These are phyloP conservation scores for Diceros bicornis DNA, from an alignment of 2,797 vertebrate species.

Conservation along the genomic window DNA sequence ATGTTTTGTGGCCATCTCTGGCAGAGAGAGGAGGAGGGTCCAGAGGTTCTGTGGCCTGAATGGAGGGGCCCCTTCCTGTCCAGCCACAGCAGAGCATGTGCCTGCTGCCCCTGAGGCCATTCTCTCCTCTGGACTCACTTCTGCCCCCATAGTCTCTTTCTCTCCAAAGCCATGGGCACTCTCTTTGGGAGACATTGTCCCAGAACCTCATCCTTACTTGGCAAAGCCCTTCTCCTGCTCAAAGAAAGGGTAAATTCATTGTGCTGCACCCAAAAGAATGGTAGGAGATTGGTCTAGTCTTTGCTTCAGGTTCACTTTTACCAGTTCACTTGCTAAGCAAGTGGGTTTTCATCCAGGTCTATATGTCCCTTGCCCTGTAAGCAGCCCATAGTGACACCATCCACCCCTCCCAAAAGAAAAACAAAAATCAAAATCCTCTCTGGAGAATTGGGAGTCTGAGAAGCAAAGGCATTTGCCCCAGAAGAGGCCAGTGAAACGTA, in stretches of 20 bases:
- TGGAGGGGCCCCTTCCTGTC: background rate
- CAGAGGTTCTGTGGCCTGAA: background rate
- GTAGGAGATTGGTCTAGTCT: background rate
- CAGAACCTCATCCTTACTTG: background rate
- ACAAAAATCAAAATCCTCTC: background rate
- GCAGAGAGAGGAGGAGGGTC: rapidly evolving
- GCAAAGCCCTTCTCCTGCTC: background rate
- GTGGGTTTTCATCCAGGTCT: background rate
- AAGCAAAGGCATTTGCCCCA: rapidly evolving
- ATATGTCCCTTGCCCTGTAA: background rate
- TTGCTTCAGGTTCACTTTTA: background rate
- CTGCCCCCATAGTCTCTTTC: background rate
- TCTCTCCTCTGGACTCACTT: background rate
- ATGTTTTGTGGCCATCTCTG: background rate
- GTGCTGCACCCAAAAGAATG: no score
- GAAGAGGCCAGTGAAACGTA: background rate
- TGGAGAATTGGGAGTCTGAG: background rate
- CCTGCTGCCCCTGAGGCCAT: background rate
- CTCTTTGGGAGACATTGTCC: background rate
- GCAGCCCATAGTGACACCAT: background rate
- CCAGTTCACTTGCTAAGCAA: background rate
- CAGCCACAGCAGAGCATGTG: background rate
- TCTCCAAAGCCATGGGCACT: background rate
- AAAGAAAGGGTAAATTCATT: background rate
- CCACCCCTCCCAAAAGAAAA: background rate